These are phyloP conservation scores for Bemisia tabaci DNA, from an alignment of 1,140 invertebrate genomes.

Conservation along the genomic window DNA sequence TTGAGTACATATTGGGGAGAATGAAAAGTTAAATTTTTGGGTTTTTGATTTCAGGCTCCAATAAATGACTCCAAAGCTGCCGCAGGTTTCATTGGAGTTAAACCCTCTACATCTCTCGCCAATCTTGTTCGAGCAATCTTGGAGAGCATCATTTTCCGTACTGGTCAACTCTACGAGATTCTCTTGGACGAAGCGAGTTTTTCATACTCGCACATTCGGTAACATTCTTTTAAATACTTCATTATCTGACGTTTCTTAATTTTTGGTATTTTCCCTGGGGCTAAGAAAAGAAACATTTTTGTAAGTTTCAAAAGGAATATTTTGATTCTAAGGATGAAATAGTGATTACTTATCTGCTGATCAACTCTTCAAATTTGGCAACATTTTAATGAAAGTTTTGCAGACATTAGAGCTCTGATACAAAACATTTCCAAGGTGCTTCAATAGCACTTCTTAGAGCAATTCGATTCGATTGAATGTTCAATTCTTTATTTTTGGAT, in stretches of 20 bases:
- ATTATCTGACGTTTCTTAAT: background rate
- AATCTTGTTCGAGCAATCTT: slow-evolving; percentile 72
- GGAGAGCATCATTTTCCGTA: slow-evolving; percentile 74
- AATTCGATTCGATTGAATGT: too few species aligned
- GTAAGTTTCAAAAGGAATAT: too few species aligned
- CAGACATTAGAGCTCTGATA: slow-evolving; percentile 3
- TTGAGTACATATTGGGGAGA: too few species aligned
- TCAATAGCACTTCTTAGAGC: too few species aligned
- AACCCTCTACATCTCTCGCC: slow-evolving; percentile 54
- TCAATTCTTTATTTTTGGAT: too few species aligned
- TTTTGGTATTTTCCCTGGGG: too few species aligned
- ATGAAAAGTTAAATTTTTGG: too few species aligned
- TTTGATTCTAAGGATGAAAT: too few species aligned
- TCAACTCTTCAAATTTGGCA: too few species aligned
- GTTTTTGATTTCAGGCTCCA: slow-evolving; percentile 63
- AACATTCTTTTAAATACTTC: slow-evolving; percentile 8
- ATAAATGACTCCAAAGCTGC: slow-evolving; percentile 72
- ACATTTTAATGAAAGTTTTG: too few species aligned
- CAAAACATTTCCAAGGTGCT: slow-evolving; percentile 3
- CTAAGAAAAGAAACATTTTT: background rate
- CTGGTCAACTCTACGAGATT: slow-evolving; percentile 58
- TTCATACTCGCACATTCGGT: slow-evolving; percentile 46
- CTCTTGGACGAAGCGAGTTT: slow-evolving; percentile 49
- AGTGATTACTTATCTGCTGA: too few species aligned
- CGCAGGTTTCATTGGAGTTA: slow-evolving; percentile 73